phyloP scores from a whole-genome alignment of 2,797 vertebrate species.

The Hypotaenidia philippensis region DNA sequence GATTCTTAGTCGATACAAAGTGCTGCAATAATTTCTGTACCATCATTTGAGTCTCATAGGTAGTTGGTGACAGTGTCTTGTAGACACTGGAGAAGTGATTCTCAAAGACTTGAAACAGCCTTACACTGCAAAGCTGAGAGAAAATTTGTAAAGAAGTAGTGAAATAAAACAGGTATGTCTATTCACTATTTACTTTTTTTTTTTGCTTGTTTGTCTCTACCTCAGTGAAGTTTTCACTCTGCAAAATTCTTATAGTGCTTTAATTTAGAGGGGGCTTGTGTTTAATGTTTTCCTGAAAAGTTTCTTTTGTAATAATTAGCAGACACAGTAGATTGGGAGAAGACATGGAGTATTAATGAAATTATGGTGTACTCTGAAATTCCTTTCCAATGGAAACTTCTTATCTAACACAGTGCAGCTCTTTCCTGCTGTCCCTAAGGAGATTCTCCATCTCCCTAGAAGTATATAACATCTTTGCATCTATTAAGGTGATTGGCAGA shows the following conservation, averaged over 20 bases:
- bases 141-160: not conserved
- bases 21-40: not conserved
- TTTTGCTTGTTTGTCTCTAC: not conserved
- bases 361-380: not conserved
- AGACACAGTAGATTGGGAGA: not conserved
- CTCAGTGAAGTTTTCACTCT: not conserved
- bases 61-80: not conserved
- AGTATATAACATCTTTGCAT: conserved; percentile 46
- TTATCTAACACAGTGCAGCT: not conserved
- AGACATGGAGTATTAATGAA: not conserved
- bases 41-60: not conserved
- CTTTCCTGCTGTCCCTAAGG: not conserved
- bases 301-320: not conserved
- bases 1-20: not conserved
- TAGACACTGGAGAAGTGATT: not conserved
- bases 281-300: not conserved
- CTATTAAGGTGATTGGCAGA: conserved; percentile 63
- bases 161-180: not conserved
- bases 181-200: not conserved
- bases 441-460: not conserved
- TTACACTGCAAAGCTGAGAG: not conserved
- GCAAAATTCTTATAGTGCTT: not conserved
- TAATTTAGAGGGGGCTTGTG: not conserved
- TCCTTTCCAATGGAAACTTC: not conserved
- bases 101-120: not conserved